Evolutionary conservation across 2,888 invertebrate genomes (phyloP), one percentile per base, ranked within the genome.

Genomic region (Lepidochrysops patricia): DNA sequence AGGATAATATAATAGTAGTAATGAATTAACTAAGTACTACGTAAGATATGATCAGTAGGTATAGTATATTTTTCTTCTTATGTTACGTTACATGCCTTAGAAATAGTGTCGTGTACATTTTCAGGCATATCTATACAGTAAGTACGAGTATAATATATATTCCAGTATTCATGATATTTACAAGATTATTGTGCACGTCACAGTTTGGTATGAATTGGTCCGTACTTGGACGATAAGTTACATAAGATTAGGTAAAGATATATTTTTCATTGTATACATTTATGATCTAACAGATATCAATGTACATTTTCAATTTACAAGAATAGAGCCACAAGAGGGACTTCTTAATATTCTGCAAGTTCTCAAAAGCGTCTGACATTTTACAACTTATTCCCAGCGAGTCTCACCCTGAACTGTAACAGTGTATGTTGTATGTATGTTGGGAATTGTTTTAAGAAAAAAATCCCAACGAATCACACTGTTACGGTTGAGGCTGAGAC

Each of bases 181-280:
- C 85, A 84, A 84, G 85, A 79, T 89, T 89, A 87, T 88, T 87
- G 88, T 89, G 75, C 73, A 72, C 73, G 89, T 89, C 89, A 89
- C 88, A 88, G 87, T 76, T 84, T 68, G 77, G 73, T 77, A 80
- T 72, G 74, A 62, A 66, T 79, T 81, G 76, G 80, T 79, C 84
- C 83, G 72, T 67, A 68, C 63, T 66, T 67, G 76, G 77, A 79
- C 75, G 69, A 70, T 67, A 66, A 62, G 65, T 61, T 57, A 43
- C 48, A 57, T 56, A 6, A 25, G 19, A 13, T 43, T 43, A 43
- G 15, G 43, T 26, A 25, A 0, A 43, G 1, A 19, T 43, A 19
- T 43, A 2, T 27, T 52, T 4, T 52, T 5, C 7, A n/a, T 13
- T 52, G 25, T 50, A 2, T 43, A 43, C 15, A 9, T 43, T 43